Evolutionary conservation across 2,888 invertebrate species (phyloP), one percentile per base, ranked within the genome.

Genomic region (Exephanes ischioxanthus): DNA sequence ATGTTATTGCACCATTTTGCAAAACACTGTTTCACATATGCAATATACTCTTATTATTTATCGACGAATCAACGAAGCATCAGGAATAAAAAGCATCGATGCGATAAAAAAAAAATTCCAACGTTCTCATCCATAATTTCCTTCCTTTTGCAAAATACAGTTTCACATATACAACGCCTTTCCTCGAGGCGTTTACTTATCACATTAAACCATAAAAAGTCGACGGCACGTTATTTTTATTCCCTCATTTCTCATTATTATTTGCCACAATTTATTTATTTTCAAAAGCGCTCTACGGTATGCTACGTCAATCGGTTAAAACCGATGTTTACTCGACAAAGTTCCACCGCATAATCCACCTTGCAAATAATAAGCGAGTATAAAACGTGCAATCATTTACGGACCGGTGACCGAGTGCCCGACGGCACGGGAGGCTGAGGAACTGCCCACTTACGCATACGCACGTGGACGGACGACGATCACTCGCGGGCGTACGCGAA

Each of bases 391-490:
- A 63, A 16, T 26, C 37, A 7, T 37, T 66, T 67, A 67, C 67
- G 63, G 51, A 51, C 14, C 75, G 55, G 37, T 75, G 53, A 41
- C 22, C 33, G 51, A 30, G n/a, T 14, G 41, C 22, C 75, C 26
- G 33, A 67, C 19, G 51, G 19, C 33, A 11, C 61, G 45, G 45
- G 77, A 53, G 37, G 77, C 37, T 37, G 51, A 66, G 51, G 66
- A 48, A 67, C 76, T 33, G 37, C 53, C 51, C 61, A 66, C 45
- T 45, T 45, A 48, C 45, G 26, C 45, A 68, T 68, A 68, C 77
- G 77, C 77, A 77, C 67, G 77, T 77, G 77, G 77, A 67, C 26
- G 77, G 53, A 67, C 37, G 77, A 67, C 67, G 77, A 66, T 51
- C 53, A 55, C 51, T 77, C 67, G 77, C 67, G 67, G 26, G 55